Base-by-base conservation (phyloP, 1,140 invertebrate species). In the Apocrypta bakeri region DNA sequence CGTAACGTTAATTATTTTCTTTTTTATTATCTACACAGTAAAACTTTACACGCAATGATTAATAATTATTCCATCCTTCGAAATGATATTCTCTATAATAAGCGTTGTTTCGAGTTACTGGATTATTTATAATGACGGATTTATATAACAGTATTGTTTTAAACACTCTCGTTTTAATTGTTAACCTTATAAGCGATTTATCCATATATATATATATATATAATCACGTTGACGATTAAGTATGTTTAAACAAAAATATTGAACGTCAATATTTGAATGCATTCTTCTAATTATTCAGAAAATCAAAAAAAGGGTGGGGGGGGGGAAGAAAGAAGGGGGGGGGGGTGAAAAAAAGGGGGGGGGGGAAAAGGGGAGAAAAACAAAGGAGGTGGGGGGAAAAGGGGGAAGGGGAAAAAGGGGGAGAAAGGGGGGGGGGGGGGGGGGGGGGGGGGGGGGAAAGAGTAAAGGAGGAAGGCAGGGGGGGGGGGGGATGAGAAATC, bases 1-100 rank as follows among this genome's bases (percentile, higher is more conserved):
- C 24, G 56, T 71, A 71, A 21, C 17, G 6, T 31, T 71, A 71
- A 37, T 71, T 71, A 71, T 56, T 71, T n/a, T 42, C 37, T 73
- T n/a, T n/a, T n/a, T 73, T 64, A 73, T 64, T 80, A 80, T 64
- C 31, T 73, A 80, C n/a, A 80, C 56, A 64, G 25, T 69, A 69
- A 40, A 66, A 42, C 40, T 40, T 77, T 31, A 33, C 33, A 9
- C 56, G 42, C 21, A 42, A n/a, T 42, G 48, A 11, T 29, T 69
- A 48, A 69, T 29, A n/a, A 48, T 68, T 66, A 25, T 25, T 66
- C 63, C 24, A 27, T 4, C 27, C 63, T 66, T 66, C 14, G 24
- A 24, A 66, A 12, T 29, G 25, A 66, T 29, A 66, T 21, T 66
- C 63, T 6, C 2, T 25, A 2, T 2, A 3, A 21, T 6, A 56